Evolutionary conservation across 2,888 invertebrate genomes (phyloP).

Genomic region (Tenodera sinensis): DNA sequence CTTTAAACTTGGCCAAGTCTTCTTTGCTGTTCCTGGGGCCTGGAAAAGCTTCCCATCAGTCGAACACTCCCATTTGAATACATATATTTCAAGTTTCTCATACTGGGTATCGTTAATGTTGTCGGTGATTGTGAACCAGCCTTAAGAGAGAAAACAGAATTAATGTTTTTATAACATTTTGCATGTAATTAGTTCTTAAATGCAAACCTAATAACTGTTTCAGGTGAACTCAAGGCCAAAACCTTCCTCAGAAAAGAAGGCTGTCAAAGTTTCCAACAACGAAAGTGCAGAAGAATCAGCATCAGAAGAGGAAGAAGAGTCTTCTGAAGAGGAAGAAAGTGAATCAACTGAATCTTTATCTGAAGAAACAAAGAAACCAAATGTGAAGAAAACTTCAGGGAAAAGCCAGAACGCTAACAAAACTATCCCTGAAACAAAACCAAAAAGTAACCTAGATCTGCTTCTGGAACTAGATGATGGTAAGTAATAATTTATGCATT

Average conservation of each 20-base stretch:
- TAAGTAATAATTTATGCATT: slow-evolving; percentile 42
- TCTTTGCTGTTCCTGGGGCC: too few relatives aligned
- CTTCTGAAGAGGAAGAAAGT: slow-evolving; percentile 38
- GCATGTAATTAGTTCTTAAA: too few relatives aligned
- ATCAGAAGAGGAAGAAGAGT: slow-evolving; percentile 34
- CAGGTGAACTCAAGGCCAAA: neutral
- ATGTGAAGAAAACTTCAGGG: slow-evolving; percentile 38
- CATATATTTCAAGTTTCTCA: too few relatives aligned
- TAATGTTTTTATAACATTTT: too few relatives aligned
- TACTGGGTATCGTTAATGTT: too few relatives aligned
- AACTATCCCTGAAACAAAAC: slow-evolving; percentile 28
- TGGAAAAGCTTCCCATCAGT: too few relatives aligned
- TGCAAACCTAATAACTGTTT: neutral
- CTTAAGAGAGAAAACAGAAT: too few relatives aligned
- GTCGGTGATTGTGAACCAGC: too few relatives aligned
- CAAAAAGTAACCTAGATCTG: slow-evolving; percentile 71
- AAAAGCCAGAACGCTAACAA: slow-evolving; percentile 34
- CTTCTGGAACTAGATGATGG: slow-evolving; percentile 75
- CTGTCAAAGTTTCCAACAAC: neutral
- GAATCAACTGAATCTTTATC: slow-evolving; percentile 46
- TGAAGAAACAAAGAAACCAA: slow-evolving; percentile 41
- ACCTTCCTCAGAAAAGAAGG: neutral
- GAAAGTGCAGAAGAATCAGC: slow-evolving; percentile 23
- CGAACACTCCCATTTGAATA: too few relatives aligned
- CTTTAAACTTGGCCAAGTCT: too few relatives aligned